Percentiles rank a stretch among this genome's conserved stretches.
These are phyloP conservation scores for Cecidostiba fungosa DNA, from an alignment of 2,888 invertebrate genomes.

Conservation along the genomic window DNA sequence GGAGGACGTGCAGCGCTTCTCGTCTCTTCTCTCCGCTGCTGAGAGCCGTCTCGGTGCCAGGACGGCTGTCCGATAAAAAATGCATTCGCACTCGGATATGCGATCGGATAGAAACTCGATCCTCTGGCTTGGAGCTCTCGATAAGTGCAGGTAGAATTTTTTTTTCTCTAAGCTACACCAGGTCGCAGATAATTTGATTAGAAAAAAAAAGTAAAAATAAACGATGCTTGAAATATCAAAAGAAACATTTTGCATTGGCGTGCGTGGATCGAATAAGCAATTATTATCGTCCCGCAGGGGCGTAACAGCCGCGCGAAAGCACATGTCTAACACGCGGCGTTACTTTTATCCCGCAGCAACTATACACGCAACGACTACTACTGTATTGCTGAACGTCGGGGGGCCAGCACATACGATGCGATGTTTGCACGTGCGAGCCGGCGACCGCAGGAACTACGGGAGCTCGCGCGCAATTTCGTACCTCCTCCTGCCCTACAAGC, in stretches of 20 bases:
- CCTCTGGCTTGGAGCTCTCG: not conserved
- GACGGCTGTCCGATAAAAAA: conserved; percentile 54
- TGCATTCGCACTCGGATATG: conserved; percentile 47
- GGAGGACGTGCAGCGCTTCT: not conserved
- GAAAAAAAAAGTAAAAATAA: too few relatives aligned
- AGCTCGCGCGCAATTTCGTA: conserved; percentile 26
- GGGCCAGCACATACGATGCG: not conserved
- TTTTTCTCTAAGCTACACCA: not conserved
- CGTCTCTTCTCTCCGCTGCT: not conserved
- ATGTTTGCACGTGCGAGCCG: conserved; percentile 28
- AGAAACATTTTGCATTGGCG: too few relatives aligned
- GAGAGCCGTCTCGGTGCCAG: not conserved
- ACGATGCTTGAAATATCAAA: too few relatives aligned
- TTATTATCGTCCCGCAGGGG: not conserved
- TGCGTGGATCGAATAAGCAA: not conserved
- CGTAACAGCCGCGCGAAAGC: not conserved
- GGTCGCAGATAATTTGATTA: too few relatives aligned
- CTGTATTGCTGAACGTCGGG: not conserved
- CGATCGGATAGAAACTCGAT: not conserved
- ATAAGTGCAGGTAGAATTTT: not conserved
- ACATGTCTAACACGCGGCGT: not conserved
- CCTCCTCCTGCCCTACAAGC: conserved; percentile 11
- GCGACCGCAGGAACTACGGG: conserved; percentile 17
- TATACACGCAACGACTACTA: not conserved
- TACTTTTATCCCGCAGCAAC: not conserved